A percentile compares a stretch with the other conserved stretches of the same genome.
phyloP scores from a whole-genome alignment of 2,113 vertebrate genomes.

The Nanger granti region DNA sequence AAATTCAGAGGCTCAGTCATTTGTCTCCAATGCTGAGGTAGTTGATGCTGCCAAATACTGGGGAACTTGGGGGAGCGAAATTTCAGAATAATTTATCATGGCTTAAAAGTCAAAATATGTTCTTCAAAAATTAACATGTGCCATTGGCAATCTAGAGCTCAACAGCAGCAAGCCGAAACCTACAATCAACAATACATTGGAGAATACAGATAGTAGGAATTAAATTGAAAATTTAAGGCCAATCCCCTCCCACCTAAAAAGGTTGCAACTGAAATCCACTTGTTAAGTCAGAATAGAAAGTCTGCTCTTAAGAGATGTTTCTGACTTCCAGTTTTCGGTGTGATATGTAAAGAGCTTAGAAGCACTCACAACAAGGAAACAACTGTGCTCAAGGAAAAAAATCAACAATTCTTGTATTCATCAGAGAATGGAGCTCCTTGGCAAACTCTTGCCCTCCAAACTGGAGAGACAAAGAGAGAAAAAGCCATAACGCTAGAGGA shows the following conservation, averaged over 20 bases:
- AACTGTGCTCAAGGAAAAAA: background rate
- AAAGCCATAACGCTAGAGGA: background rate
- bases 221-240: conserved; percentile 17
- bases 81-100: background rate
- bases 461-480: background rate
- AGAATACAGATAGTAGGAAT: conserved; percentile 6
- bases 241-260: conserved; percentile 24
- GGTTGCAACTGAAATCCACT: background rate
- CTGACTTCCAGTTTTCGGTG: background rate
- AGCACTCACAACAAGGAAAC: background rate
- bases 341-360: background rate
- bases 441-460: background rate
- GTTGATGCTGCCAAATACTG: background rate
- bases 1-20: background rate
- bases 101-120: conserved; percentile 53
- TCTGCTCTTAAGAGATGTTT: background rate
- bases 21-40: background rate
- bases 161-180: conserved; percentile 34
- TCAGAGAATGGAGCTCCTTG: background rate
- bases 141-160: conserved; percentile 42
- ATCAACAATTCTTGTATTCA: background rate
- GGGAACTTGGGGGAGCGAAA: background rate
- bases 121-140: conserved; percentile 21
- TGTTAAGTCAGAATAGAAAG: conserved; percentile 15
- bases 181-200: background rate